Conservation (phyloP, 1,140 invertebrate genomes). For the Drosophila teissieri region DNA sequence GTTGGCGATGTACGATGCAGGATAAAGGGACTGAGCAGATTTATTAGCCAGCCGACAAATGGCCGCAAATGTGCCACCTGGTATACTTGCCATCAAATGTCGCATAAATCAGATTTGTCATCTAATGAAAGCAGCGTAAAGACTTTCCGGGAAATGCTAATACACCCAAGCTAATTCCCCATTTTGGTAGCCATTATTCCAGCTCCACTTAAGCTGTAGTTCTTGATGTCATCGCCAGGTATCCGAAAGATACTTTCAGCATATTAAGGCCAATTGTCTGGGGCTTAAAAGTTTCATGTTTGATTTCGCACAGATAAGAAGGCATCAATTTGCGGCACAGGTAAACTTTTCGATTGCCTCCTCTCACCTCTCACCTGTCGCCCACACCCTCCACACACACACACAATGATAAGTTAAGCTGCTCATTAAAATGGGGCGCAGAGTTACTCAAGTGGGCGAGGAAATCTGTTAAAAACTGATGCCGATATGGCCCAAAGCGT, state of each 20-base stretch:
- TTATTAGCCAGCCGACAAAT: constrained; percentile 54
- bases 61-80: constrained; percentile 45
- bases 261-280: constrained; percentile 77
- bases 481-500: constrained; percentile 50
- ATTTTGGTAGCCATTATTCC: constrained; percentile 43
- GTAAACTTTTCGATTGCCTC: constrained; percentile 77
- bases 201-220: constrained; percentile 44
- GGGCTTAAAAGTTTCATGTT: constrained; percentile 78
- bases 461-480: constrained; percentile 54
- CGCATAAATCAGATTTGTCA: constrained; percentile 82
- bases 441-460: constrained; percentile 31
- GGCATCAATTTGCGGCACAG: constrained; percentile 73
- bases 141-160: constrained; percentile 24
- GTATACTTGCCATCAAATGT: constrained; percentile 70
- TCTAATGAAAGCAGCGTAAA: constrained; percentile 54
- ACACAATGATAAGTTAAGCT: constrained; percentile 70
- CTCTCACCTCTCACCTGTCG: constrained; percentile 25
- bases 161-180: constrained; percentile 41
- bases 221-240: constrained; percentile 24
- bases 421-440: constrained; percentile 40
- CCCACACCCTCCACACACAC: not conserved
- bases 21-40: constrained; percentile 41
- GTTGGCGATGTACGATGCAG: constrained; percentile 21
- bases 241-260: constrained; percentile 34
- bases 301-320: constrained; percentile 76